These are phyloP conservation scores for Folsomia candida DNA, from an alignment of 2,888 invertebrate species.

Conservation along the genomic window DNA sequence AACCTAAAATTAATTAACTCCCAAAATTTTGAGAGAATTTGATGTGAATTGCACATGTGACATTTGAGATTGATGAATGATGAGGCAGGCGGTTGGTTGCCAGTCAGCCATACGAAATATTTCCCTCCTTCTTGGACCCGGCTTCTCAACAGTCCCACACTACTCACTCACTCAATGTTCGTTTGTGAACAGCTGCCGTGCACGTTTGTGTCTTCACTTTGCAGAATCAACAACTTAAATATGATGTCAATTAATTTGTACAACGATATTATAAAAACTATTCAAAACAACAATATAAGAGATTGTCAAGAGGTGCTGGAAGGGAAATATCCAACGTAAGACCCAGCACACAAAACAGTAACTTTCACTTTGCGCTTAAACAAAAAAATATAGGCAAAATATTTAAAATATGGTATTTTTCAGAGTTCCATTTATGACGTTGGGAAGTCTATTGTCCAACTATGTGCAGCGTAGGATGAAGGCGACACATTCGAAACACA, in stretches of 20 bases:
- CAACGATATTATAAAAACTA: conserved; percentile 45
- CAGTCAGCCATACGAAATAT: too few relatives aligned
- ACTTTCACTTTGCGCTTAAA: conserved; percentile 2
- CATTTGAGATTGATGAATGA: too few relatives aligned
- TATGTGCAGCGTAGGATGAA: conserved; percentile 67
- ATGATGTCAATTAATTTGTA: conserved; percentile 46
- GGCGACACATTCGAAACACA: conserved; percentile 62
- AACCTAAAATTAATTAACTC: too few relatives aligned
- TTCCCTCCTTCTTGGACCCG: too few relatives aligned
- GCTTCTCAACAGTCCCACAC: too few relatives aligned
- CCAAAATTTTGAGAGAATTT: too few relatives aligned
- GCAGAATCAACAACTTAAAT: conserved; percentile 9
- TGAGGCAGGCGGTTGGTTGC: too few relatives aligned
- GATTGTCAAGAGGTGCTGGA: conserved; percentile 41
- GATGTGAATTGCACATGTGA: too few relatives aligned
- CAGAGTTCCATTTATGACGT: conserved; percentile 62
- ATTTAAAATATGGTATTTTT: conserved; percentile 36
- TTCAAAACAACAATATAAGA: conserved; percentile 31
- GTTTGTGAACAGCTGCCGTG: not conserved
- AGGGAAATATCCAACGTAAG: conserved; percentile 46
- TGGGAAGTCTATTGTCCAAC: conserved; percentile 69
- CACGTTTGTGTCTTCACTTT: not conserved
- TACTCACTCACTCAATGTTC: too few relatives aligned
- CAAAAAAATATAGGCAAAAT: conserved; percentile 40
- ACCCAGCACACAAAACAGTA: too few relatives aligned